Conservation (phyloP, 2,113 vertebrate species). For the Seriola aureovittata region DNA sequence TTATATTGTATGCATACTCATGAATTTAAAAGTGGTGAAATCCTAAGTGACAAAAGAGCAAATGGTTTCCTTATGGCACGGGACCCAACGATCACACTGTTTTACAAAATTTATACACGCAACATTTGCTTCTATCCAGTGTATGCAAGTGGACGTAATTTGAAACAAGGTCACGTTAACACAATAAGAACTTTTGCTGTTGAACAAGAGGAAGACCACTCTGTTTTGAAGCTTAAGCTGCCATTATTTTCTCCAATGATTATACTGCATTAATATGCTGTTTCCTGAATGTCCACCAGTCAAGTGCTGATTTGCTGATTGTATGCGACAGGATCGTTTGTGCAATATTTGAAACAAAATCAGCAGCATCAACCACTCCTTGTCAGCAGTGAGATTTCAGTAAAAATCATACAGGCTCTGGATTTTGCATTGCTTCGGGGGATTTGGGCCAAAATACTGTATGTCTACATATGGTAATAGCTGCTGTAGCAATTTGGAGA, state of each 20-base stretch:
- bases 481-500: constrained; percentile 64
- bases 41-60: neutral
- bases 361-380: neutral
- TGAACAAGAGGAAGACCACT: neutral
- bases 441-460: constrained; percentile 31
- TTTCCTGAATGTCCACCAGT: constrained; percentile 1
- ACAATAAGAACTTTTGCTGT: neutral
- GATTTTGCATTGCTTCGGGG: constrained; percentile 40
- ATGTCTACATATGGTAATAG: constrained; percentile 36
- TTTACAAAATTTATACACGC: neutral
- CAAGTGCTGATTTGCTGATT: neutral
- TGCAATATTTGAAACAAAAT: constrained; percentile 13
- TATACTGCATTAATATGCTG: neutral
- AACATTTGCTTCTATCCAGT: neutral
- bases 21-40: constrained; percentile 27
- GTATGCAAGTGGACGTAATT: neutral
- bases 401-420: constrained; percentile 10
- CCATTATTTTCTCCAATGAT: neutral
- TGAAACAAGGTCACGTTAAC: neutral
- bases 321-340: constrained; percentile 9
- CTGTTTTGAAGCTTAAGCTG: neutral
- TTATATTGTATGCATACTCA: constrained; percentile 4
- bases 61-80: constrained; percentile 8
- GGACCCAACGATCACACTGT: neutral
- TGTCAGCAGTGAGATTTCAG: constrained; percentile 17